Evolutionary conservation across 2,797 vertebrate species (phyloP), one percentile per base, ranked within the genome.

Genomic region (Anableps anableps): DNA sequence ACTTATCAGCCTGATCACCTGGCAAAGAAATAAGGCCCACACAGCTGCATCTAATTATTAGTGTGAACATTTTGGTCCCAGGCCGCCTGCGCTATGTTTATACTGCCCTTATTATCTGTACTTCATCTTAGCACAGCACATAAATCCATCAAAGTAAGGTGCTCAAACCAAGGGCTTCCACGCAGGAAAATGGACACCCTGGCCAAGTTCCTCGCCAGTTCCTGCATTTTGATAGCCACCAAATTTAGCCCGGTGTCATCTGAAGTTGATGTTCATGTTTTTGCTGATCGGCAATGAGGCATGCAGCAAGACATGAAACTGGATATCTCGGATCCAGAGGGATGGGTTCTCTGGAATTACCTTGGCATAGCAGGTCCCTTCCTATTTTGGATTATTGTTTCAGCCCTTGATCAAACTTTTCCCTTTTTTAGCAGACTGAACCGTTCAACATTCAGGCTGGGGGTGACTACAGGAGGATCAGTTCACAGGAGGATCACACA

Each of bases 221-320:
- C 83, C 73, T 83, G 83, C 79, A 68, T 90, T 95, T 94, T 95
- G 93, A 95, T 94, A 93, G 89, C 88, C 85, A 90, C 94, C 92
- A 89, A 86, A 94, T 96, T 95, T 96, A 96, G 94, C 92, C 88
- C 29, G 86, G 91, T 92, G 94, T 94, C 94, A 94, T 93, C 90
- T 92, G 85, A 92, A 92, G 92, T 93, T 93, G 94, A 93, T 92
- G 91, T 89, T 83, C 94, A 88, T 94, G 93, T 94, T 95, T 94
- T 92, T 90, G 89, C 91, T 92, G 94, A 95, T 92, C 86, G 90
- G 88, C 90, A 86, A 90, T 77, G 55, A 80, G 83, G 86, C 86
- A 91, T 81, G 87, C 74, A 83, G 89, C 80, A 38, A 90, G 85
- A 88, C 76, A 76, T 86, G 94, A 95, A 94, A 95, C 82, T 47